Conservation (phyloP, 1,140 invertebrate species). For the Lepidotrigona ventralis region DNA sequence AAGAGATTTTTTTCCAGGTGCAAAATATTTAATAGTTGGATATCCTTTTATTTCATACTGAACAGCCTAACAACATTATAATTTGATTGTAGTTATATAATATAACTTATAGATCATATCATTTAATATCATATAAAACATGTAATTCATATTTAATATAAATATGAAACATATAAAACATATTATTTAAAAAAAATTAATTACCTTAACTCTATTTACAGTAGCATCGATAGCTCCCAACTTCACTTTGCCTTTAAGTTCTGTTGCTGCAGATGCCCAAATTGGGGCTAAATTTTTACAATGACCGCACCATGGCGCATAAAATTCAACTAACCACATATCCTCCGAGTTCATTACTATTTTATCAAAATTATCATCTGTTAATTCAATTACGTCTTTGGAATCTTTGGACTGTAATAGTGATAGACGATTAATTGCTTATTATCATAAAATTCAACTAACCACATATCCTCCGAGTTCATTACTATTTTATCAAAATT, state of each 20-base stretch:
- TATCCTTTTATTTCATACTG: constrained; percentile 94
- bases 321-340: constrained; percentile 98
- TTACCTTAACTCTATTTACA: constrained; percentile 87
- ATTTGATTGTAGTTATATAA: constrained; percentile 13
- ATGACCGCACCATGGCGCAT: constrained; percentile 97
- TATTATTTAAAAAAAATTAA: constrained; percentile 5
- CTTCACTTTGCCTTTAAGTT: constrained; percentile 97
- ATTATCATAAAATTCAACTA: constrained; percentile 97
- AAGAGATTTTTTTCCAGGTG: constrained; percentile 88
- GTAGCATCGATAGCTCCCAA: constrained; percentile 98
- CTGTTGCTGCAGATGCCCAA: constrained; percentile 95
- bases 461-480: constrained; percentile 95
- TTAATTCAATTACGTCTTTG: constrained; percentile 94
- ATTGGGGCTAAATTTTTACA: constrained; percentile 98
- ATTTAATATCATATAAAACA: background rate
- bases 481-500: constrained; percentile 96
- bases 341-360: constrained; percentile 94
- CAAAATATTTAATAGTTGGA: constrained; percentile 98
- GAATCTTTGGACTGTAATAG: constrained; percentile 74
- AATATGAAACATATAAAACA: background rate
- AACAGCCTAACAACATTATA: constrained; percentile 78
- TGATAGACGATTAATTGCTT: background rate
- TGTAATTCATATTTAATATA: too few species aligned
- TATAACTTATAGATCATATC: background rate
- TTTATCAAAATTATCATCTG: constrained; percentile 96